Percentiles rank a stretch among this genome's conserved stretches.
phyloP scores from a whole-genome alignment of 2,797 vertebrate genomes.

The Etheostoma perlongum region DNA sequence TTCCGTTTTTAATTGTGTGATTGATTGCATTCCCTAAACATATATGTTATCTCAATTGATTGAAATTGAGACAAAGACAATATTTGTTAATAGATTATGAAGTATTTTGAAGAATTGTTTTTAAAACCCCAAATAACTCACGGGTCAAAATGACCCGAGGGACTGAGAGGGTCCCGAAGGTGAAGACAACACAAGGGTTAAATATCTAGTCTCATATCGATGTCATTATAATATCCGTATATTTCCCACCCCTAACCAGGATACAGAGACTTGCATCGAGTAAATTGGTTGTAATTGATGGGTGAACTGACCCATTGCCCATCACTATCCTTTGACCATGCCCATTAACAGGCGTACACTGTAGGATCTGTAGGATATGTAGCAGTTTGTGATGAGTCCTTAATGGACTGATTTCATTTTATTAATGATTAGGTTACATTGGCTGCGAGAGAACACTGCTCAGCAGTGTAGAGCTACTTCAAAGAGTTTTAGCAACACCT shows the following conservation, averaged over 20 bases:
- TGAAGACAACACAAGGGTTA: too few species aligned
- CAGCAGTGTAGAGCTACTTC: conserved; percentile 36
- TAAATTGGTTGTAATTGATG: neutral
- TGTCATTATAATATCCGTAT: too few species aligned
- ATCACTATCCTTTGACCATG: neutral
- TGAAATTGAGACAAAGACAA: too few species aligned
- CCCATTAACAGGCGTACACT: neutral
- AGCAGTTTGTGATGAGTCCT: neutral
- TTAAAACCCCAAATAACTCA: too few species aligned
- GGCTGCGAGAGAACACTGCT: conserved; percentile 43
- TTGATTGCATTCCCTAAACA: too few species aligned
- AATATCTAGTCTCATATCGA: too few species aligned
- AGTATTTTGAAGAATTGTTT: too few species aligned
- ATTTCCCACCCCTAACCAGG: neutral
- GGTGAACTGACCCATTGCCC: neutral
- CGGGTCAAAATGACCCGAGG: too few species aligned
- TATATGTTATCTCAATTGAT: too few species aligned
- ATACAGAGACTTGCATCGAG: neutral
- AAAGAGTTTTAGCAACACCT: conserved; percentile 58
- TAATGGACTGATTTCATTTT: conserved; percentile 31
- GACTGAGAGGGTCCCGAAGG: too few species aligned
- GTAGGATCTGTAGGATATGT: neutral
- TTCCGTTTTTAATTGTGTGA: too few species aligned
- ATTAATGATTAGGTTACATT: conserved; percentile 36
- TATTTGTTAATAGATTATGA: too few species aligned